Evolutionary conservation across 1,140 invertebrate genomes (phyloP).

Genomic region (Chrysoperla carnea): DNA sequence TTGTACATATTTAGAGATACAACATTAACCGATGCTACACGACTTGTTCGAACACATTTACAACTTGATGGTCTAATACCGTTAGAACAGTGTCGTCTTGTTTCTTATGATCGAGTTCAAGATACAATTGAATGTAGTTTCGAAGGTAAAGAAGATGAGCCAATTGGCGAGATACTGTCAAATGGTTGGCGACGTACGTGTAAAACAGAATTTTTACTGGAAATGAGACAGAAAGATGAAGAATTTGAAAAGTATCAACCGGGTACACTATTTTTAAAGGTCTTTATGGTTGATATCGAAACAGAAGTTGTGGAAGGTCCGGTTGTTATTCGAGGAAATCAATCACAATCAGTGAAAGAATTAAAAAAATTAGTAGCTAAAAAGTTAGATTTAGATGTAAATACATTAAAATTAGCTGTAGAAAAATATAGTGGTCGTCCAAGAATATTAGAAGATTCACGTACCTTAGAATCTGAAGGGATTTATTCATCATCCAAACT

Average conservation of each 20-base stretch:
- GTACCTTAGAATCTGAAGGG: constrained; percentile 27
- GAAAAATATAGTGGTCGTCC: constrained; percentile 29
- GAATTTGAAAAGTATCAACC: constrained; percentile 44
- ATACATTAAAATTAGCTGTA: constrained; percentile 29
- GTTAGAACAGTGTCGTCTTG: constrained; percentile 49
- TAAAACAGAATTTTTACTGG: constrained; percentile 46
- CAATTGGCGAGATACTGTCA: constrained; percentile 28
- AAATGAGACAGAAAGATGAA: constrained; percentile 42
- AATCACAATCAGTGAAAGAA: constrained; percentile 35
- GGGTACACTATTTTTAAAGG: constrained; percentile 44
- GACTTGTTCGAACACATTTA: constrained; percentile 38
- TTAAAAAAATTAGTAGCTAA: constrained; percentile 37
- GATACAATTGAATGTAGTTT: constrained; percentile 55
- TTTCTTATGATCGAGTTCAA: constrained; percentile 46
- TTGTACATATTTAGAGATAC: constrained; percentile 35
- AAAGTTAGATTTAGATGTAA: constrained; percentile 25
- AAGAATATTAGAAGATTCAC: constrained; percentile 26
- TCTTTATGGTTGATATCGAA: constrained; percentile 40
- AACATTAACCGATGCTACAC: constrained; percentile 35
- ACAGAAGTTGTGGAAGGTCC: constrained; percentile 42
- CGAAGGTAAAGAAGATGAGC: constrained; percentile 35
- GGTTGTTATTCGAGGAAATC: constrained; percentile 35
- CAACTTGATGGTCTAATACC: constrained; percentile 37
- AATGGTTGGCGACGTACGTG: constrained; percentile 16
- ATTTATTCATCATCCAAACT: constrained; percentile 35